Conservation (phyloP, 2,888 invertebrate species). For the Cryptocheilus praepositus region DNA sequence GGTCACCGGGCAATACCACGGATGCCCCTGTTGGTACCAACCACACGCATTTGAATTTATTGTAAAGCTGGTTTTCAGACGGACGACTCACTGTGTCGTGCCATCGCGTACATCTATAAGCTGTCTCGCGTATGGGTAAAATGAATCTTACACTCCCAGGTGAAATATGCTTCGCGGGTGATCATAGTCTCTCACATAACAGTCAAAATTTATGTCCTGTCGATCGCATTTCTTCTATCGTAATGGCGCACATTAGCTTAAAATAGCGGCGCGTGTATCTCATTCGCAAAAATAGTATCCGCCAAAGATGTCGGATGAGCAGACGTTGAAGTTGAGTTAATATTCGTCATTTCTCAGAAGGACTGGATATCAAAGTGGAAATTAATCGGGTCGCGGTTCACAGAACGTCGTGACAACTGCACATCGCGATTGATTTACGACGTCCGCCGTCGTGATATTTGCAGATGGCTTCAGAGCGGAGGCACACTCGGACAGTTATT, state of each 20-base stretch:
- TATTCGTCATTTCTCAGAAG: constrained; percentile 36
- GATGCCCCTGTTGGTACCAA: too few relatives aligned
- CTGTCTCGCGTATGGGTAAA: too few relatives aligned
- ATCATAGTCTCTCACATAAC: too few relatives aligned
- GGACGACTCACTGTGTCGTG: too few relatives aligned
- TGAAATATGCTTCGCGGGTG: too few relatives aligned
- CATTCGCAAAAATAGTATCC: constrained; percentile 3
- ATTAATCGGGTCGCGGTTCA: constrained; percentile 50
- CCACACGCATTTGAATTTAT: too few relatives aligned
- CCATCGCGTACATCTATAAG: too few relatives aligned
- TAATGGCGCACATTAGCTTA: background rate
- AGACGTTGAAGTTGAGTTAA: constrained; percentile 17
- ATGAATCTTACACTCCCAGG: too few relatives aligned
- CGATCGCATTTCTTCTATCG: too few relatives aligned
- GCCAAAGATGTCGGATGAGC: background rate
- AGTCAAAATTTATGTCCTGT: too few relatives aligned
- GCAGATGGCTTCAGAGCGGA: constrained; percentile 60
- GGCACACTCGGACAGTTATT: constrained; percentile 60
- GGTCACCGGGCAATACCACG: too few relatives aligned
- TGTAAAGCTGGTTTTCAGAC: too few relatives aligned
- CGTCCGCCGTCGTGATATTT: constrained; percentile 58
- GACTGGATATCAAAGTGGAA: constrained; percentile 50
- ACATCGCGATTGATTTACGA: constrained; percentile 67
- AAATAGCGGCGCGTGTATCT: background rate
- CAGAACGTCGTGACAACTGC: constrained; percentile 49